Conservation (phyloP, 2,797 vertebrate species). For the Amazona ochrocephala region DNA sequence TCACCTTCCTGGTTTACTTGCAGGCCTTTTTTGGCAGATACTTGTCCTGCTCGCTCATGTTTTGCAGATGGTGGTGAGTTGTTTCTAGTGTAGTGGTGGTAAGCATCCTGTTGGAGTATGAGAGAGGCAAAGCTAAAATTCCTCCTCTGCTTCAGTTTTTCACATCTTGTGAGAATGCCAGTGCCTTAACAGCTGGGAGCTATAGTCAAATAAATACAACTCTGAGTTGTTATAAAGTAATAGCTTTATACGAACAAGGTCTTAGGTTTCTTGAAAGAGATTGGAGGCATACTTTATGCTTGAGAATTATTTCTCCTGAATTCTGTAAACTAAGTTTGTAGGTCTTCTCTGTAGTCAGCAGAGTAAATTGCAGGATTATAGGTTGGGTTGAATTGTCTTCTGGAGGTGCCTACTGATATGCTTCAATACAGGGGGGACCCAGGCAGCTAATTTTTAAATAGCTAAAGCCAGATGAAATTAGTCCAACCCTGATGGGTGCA, state of each 20-base stretch:
- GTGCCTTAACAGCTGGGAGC: background rate
- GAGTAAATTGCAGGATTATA: background rate
- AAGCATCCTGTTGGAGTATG: background rate
- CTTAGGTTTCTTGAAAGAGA: background rate
- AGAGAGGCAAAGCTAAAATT: background rate
- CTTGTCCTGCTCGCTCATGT: background rate
- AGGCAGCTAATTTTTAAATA: background rate
- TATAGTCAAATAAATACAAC: fast-evolving
- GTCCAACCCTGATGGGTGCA: background rate
- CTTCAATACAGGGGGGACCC: background rate
- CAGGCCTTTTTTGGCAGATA: background rate
- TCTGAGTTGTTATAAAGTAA: background rate
- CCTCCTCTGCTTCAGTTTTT: background rate
- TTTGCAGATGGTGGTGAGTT: background rate
- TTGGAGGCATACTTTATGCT: background rate
- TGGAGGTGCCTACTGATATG: background rate
- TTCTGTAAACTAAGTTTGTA: background rate
- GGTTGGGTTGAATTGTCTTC: background rate
- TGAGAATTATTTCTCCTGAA: background rate
- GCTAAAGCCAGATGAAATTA: background rate
- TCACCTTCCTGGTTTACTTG: background rate
- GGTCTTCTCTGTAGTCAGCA: background rate
- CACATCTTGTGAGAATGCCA: background rate
- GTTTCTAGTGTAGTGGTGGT: background rate
- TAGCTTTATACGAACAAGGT: background rate